Evolutionary conservation across 2,888 invertebrate species (phyloP).

Genomic region (Morpho deidamia): DNA sequence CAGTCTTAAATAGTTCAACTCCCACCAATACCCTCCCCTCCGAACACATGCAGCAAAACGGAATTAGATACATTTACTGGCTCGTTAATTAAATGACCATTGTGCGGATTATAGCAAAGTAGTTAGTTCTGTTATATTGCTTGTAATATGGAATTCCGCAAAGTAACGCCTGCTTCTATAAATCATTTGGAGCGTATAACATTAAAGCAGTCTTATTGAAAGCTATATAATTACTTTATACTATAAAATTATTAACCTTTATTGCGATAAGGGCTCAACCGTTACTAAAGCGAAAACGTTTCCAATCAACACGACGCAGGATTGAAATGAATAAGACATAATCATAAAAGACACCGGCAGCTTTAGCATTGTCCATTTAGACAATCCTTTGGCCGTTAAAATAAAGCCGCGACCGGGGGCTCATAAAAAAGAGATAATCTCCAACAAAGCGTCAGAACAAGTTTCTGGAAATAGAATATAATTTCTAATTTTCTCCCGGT

Average conservation of each 20-base stretch:
- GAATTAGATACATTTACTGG: too few species aligned
- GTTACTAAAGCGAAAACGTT: constrained; percentile 37
- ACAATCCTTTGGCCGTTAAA: constrained; percentile 69
- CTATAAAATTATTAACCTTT: constrained; percentile 9
- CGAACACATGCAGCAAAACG: too few species aligned
- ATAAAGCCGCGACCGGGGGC: constrained; percentile 70
- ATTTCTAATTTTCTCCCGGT: constrained; percentile 77
- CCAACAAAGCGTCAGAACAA: constrained; percentile 74
- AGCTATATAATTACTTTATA: constrained; percentile 13
- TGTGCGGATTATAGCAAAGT: too few species aligned
- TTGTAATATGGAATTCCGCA: too few species aligned
- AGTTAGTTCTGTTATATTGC: too few species aligned
- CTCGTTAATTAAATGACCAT: too few species aligned
- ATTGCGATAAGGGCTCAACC: constrained; percentile 13
- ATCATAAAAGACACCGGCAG: constrained; percentile 54
- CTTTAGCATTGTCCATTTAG: constrained; percentile 60
- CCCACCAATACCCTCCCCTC: too few species aligned
- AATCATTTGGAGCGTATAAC: constrained; percentile 11
- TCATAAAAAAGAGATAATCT: constrained; percentile 77
- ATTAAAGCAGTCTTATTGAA: constrained; percentile 10
- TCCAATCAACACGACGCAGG: constrained; percentile 50
- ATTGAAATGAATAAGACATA: constrained; percentile 66
- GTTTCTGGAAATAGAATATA: constrained; percentile 79
- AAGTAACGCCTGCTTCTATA: too few species aligned
- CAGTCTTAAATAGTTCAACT: too few species aligned